Evolutionary conservation across 2,113 vertebrate species (phyloP), one percentile per base, ranked within the genome.

Genomic region (Channa maculata): DNA sequence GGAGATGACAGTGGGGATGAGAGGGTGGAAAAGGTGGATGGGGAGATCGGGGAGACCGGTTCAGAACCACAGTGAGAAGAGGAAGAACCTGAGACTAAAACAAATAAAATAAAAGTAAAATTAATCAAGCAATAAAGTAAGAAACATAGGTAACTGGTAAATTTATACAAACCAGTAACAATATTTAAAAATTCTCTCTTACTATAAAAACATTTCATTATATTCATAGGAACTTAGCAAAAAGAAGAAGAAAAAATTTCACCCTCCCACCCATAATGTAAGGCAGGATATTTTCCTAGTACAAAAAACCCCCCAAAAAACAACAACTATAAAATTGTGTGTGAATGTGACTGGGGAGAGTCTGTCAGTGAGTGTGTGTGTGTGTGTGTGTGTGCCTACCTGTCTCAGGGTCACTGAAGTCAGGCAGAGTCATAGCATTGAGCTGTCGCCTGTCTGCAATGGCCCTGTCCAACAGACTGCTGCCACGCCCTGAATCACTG

Each of bases 371-470:
- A 45, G 60, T 8, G 44, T 48, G 15, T 61, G 33, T 69, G 63
- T 36, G n/a, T 36, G 48, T 24, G 49, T 55, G 46, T 9, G 46
- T 45, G 44, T 3, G 33, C 92, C 92, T 94, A 99, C 98, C 98
- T 82, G 98, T 99, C 81, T 99, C 98, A 38, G 97, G 96, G 87
- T 99, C 98, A 75, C 96, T 99, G 94, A 99, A 99, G 93, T 99
- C 98, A 51, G 98, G 98, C 57, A 99, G 89, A 9, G 96, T 98
- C 91, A 99, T 97, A 82, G 96, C 95, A 59, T 98, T 98, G 66
- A 99, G 96, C 87, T 99, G 97, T 82, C 98, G 92, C 85, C 97
- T 94, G 88, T 99, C 98, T 55, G 97, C 97, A 48, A 99, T 95
- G 83, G 96, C 96, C 94, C 97, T 93, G 82, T 99, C 98, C 93